Base-by-base conservation (phyloP, 2,888 invertebrate genomes). In the Patella caerulea region DNA sequence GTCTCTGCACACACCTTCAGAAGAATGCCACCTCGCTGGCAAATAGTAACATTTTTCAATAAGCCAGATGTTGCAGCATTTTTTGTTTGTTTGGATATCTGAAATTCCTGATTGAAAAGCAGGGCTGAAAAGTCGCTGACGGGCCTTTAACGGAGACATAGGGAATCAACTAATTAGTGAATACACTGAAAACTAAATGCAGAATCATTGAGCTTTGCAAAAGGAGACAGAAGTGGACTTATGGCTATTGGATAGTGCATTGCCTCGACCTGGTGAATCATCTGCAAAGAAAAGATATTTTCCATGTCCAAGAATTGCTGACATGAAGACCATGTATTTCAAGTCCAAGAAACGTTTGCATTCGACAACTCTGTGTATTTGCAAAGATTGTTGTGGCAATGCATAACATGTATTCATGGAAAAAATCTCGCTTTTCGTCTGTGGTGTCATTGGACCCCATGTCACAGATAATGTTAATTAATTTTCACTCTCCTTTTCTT, bases 61-160 rank as follows among this genome's bases (percentile, higher is more conserved):
- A 65, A 19, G 19, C 65, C 19, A 65, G 65, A 65, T 65, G 65
- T 65, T 11, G 65, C 65, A n/a, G 65, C 65, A 65, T 24, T 65
- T n/a, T n/a, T n/a, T n/a, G n/a, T 19, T 65, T 5, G 24, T 65
- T 7, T 65, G 19, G 65, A 65, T 65, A 65, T 65, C 65, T 11
- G 24, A 65, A 11, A 19, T 65, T 24, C 65, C 65, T 19, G 19
- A 65, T n/a, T 65, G 65, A 19, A 65, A 65, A 19, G 65, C 19
- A 19, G 19, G 65, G 3, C 24, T 65, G 65, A 65, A n/a, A 24
- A 65, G 65, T 24, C n/a, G 65, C 11, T 19, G 65, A 65, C 65
- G 65, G n/a, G 65, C 65, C 11, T 65, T 65, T 24, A n/a, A 19
- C 14, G 9, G 65, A 12, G 65, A 65, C 15, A 3, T 65, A 3